Base-by-base conservation (phyloP, 2,113 vertebrate genomes). In the Chloropsis cyanopogon region DNA sequence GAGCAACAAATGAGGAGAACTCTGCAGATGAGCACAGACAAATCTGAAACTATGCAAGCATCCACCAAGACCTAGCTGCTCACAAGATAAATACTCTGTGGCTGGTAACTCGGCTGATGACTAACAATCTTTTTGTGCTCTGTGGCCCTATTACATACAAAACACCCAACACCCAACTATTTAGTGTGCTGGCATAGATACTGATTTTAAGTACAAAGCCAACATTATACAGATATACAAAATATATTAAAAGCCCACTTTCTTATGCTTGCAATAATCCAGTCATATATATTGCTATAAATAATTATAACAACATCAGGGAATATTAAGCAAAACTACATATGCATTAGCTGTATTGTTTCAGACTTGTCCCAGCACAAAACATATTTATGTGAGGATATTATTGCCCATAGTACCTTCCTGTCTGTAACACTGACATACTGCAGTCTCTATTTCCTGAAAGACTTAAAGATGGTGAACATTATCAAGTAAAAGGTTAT, bases 21-120 rank as follows among this genome's bases (percentile, higher is more conserved):
- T 70, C 92, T 95, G 72, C 69, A 96, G 94, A 97, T 97, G 97
- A 97, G 90, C 65, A 83, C 93, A 97, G 97, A 97, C 97, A 98
- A 98, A 97, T 92, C 95, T 85, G 79, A 97, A 97, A 98, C 95
- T 95, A 91, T 92, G 31, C 28, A 83, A 92, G 80, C 33, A 26
- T 97, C 91, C 92, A 97, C 91, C 59, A 98, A 95, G 90, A 93
- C 95, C 92, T 86, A 95, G 92, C 94, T 98, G 96, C 96, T 97
- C 82, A 89, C 60, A 96, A 97, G 97, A 98, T 94, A 98, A 98
- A 98, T 97, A 96, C 90, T 89, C 79, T 69, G 80, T 61, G 93
- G 82, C 73, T 97, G 93, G 82, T 88, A 94, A 90, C 93, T 95
- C 96, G 77, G 70, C 64, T 18, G 47, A 96, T 97, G 97, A 98